Percentiles rank a stretch among this genome's conserved stretches.
Conservation (phyloP, 1,140 invertebrate species). For the Microplitis mediator region DNA sequence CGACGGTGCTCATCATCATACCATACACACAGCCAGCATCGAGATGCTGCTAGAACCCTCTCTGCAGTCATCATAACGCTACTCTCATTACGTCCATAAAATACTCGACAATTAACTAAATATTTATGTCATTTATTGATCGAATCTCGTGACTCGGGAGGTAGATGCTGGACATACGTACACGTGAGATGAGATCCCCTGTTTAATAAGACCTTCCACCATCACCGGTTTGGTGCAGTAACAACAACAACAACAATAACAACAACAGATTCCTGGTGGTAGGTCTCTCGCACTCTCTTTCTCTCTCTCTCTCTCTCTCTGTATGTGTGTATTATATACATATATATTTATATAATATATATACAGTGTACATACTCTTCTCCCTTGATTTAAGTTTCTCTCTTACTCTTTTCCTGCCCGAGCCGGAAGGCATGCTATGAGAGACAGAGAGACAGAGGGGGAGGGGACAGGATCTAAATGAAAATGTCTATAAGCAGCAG, state of each 20-base stretch:
- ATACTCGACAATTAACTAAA: background rate
- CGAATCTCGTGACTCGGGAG: background rate
- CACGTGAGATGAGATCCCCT: slow-evolving; percentile 58
- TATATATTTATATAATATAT: too few species aligned
- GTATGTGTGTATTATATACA: slow-evolving; percentile 14
- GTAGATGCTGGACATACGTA: slow-evolving; percentile 24
- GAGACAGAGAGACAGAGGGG: too few species aligned
- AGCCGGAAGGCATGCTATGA: slow-evolving; percentile 1
- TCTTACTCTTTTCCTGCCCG: slow-evolving; percentile 32
- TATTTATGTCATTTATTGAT: background rate
- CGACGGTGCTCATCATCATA: slow-evolving; percentile 53
- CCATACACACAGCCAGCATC: background rate
- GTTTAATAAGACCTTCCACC: slow-evolving; percentile 50
- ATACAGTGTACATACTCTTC: background rate
- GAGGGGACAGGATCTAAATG: too few species aligned
- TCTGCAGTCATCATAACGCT: background rate
- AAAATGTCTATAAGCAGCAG: too few species aligned
- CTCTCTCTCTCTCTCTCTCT: slow-evolving; percentile 31
- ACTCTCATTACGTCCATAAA: background rate
- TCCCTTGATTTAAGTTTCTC: slow-evolving; percentile 6
- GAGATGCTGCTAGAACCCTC: background rate
- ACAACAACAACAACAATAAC: slow-evolving; percentile 46
- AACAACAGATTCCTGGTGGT: slow-evolving; percentile 62
- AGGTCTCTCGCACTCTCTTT: slow-evolving; percentile 42
- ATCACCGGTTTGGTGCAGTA: slow-evolving; percentile 53